Base-by-base conservation (phyloP, 2,888 invertebrate genomes). In the Acanthopleura granulata region DNA sequence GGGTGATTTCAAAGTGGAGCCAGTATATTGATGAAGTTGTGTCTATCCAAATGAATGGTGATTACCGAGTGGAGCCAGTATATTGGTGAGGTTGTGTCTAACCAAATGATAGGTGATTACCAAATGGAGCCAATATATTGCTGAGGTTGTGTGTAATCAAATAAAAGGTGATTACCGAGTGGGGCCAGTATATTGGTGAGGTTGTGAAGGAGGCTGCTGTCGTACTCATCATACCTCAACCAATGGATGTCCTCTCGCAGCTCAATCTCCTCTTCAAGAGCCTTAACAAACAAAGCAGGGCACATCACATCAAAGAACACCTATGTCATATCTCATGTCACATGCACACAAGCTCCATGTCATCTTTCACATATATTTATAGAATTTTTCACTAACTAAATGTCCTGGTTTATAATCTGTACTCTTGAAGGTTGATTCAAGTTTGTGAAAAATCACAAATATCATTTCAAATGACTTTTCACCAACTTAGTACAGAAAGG, bases 221-320 rank as follows among this genome's bases (percentile, higher is more conserved):
- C 76, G 49, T 66, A 71, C 22, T 73, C 71, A 18, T 75, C 72
- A 15, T 61, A n/a, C 22, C 25, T 75, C 74, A 79, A 71, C 78
- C 77, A 79, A 9, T 70, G 75, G 29, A 79, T 75, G 51, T 78
- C 75, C 62, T 79, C 79, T n/a, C 29, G 49, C 18, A 70, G 74
- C 51, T 74, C 66, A 22, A 74, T 74, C 51, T 74, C 61, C n/a
- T 74, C 61, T 29, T 74, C 29, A 0, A 50, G 1, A 27, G 18
- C 29, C 66, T 66, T 9, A 6, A 18, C 18, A 66, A n/a, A 22
- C 66, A 66, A 27, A 25, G 22, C 12, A 57, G 40, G 3, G 40
- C n/a, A n/a, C n/a, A n/a, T n/a, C n/a, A n/a, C n/a, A n/a, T n/a
- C n/a, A n/a, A n/a, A n/a, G n/a, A n/a, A n/a, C n/a, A 40, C 40